A percentile compares a stretch with the other conserved stretches of the same genome.
These are phyloP conservation scores for Axis porcinus DNA, from an alignment of 2,113 vertebrate species.

Conservation along the genomic window DNA sequence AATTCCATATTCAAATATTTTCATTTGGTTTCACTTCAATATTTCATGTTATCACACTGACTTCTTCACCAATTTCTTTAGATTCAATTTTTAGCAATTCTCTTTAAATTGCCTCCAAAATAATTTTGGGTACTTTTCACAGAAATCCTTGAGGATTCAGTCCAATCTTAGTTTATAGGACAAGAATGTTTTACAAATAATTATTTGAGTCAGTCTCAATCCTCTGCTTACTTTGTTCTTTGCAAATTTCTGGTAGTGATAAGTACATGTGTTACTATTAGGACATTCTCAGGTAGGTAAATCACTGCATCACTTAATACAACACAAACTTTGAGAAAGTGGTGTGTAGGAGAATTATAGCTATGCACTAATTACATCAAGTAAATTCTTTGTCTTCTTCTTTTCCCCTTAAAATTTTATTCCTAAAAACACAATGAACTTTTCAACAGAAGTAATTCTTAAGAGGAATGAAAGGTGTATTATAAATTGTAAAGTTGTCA, in stretches of 20 bases:
- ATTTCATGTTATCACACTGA: not conserved
- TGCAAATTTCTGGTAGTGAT: not conserved
- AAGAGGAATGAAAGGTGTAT: not conserved
- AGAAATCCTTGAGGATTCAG: not conserved
- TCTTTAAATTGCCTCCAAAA: constrained; percentile 16
- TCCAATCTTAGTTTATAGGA: not conserved
- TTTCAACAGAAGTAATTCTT: not conserved
- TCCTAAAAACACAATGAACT: not conserved
- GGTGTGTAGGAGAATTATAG: not conserved
- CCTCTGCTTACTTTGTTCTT: not conserved
- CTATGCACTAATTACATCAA: not conserved
- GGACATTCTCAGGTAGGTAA: not conserved
- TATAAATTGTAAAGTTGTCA: not conserved
- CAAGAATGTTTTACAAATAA: not conserved
- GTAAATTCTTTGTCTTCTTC: not conserved
- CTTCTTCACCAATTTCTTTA: not conserved
- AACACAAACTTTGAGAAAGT: not conserved
- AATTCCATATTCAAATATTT: not conserved
- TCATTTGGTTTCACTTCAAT: not conserved
- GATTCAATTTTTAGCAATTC: constrained; percentile 6
- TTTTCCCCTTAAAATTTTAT: not conserved
- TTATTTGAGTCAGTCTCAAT: not conserved
- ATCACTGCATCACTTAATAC: not conserved
- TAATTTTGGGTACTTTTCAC: not conserved
- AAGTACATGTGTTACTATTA: not conserved